Evolutionary conservation across 2,888 invertebrate genomes (phyloP).

Genomic region (Fabriciana adippe): DNA sequence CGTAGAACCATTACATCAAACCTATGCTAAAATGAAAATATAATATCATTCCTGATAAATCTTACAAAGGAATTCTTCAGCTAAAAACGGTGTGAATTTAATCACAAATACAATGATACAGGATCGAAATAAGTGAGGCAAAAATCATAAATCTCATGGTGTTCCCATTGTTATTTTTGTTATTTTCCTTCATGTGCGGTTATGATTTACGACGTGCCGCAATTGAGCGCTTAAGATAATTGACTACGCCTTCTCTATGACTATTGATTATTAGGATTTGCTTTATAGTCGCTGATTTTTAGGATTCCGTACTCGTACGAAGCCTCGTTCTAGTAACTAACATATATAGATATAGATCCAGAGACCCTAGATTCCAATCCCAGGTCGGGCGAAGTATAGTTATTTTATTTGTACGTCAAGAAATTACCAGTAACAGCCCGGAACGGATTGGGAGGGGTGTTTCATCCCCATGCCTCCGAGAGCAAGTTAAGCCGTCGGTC

Average conservation of each 20-base stretch:
- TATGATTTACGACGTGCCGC: conserved; percentile 45
- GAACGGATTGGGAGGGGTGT: too few species aligned
- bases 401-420: too few species aligned
- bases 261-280: conserved; percentile 2
- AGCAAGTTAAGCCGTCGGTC: too few species aligned
- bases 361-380: too few species aligned
- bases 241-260: conserved; percentile 36
- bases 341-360: too few species aligned
- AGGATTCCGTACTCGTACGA: neutral
- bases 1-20: too few species aligned
- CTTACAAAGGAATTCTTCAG: conserved; percentile 8
- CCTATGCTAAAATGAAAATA: neutral
- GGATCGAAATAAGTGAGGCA: conserved; percentile 33
- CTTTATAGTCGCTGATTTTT: neutral
- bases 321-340: too few species aligned
- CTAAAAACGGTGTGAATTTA: conserved; percentile 16
- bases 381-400: too few species aligned
- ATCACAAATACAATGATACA: conserved; percentile 21
- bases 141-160: conserved; percentile 63
- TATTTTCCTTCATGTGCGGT: conserved; percentile 58
- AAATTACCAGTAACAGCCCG: too few species aligned
- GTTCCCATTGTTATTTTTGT: conserved; percentile 48
- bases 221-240: conserved; percentile 46
- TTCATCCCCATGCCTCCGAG: too few species aligned
- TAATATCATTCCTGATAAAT: conserved; percentile 27